Conservation (phyloP, 2,888 invertebrate genomes). For the Sisyra terminalis region DNA sequence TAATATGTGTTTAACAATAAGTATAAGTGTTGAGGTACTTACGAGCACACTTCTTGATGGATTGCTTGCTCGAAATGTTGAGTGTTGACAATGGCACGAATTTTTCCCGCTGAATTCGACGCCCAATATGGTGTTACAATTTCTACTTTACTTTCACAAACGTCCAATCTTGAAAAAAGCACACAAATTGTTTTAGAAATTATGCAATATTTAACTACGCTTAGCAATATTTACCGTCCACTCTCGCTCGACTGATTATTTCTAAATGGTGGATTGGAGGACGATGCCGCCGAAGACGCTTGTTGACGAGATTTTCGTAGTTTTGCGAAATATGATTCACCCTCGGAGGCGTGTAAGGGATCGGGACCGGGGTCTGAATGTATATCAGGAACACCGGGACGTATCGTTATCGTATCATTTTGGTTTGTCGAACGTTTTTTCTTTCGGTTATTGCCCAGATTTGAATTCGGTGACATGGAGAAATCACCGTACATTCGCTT, state of each 20-base stretch:
- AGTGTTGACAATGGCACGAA: slow-evolving; percentile 83
- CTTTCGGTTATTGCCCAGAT: slow-evolving; percentile 30
- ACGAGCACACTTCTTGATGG: slow-evolving; percentile 90
- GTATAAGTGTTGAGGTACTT: too few species aligned
- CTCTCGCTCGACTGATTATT: slow-evolving; percentile 33
- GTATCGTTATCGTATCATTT: slow-evolving; percentile 23
- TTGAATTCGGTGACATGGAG: slow-evolving; percentile 39
- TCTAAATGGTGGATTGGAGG: slow-evolving; percentile 22
- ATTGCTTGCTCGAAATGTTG: slow-evolving; percentile 91
- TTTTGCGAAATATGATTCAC: slow-evolving; percentile 36
- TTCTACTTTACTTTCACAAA: slow-evolving; percentile 83
- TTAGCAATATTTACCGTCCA: slow-evolving; percentile 28
- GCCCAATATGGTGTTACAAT: slow-evolving; percentile 92
- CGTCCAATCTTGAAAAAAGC: slow-evolving; percentile 49
- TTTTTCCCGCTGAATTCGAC: slow-evolving; percentile 79
- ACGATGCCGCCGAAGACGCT: slow-evolving; percentile 20
- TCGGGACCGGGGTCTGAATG: slow-evolving; percentile 31
- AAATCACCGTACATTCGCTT: slow-evolving; percentile 90
- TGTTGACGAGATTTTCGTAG: slow-evolving; percentile 36
- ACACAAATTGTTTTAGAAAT: slow-evolving; percentile 9
- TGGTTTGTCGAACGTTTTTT: slow-evolving; percentile 27
- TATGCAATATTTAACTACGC: slow-evolving; percentile 1
- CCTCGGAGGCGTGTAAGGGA: slow-evolving; percentile 14
- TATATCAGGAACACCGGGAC: slow-evolving; percentile 39
- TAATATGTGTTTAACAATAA: background rate